Evolutionary conservation across 2,888 invertebrate species (phyloP).

Genomic region (Cephalotes varians): DNA sequence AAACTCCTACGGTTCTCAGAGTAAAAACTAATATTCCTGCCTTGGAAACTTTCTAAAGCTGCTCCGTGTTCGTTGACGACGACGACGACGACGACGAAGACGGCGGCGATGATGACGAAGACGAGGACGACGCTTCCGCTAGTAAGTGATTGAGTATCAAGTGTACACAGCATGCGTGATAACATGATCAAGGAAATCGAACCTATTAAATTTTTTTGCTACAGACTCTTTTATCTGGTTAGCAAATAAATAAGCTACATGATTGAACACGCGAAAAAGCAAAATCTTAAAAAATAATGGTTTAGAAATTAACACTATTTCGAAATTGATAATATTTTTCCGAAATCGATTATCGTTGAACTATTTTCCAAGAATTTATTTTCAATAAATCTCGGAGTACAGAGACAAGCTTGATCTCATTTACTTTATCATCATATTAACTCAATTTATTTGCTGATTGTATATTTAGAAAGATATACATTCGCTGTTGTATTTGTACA

Average conservation of each 20-base stretch:
- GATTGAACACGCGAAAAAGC: constrained; percentile 15
- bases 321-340: background rate
- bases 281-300: background rate
- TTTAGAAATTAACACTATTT: background rate
- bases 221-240: constrained; percentile 33
- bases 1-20: constrained; percentile 51
- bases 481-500: constrained; percentile 28
- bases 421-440: constrained; percentile 23
- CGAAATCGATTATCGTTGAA: background rate
- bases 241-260: background rate
- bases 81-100: constrained; percentile 18
- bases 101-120: constrained; percentile 22
- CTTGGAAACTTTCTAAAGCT: constrained; percentile 74
- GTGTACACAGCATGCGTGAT: constrained; percentile 44
- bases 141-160: constrained; percentile 61
- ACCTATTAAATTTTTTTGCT: constrained; percentile 71
- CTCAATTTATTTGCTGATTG: constrained; percentile 11
- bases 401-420: background rate
- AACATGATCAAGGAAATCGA: constrained; percentile 65
- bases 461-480: constrained; percentile 42
- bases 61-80: constrained; percentile 23
- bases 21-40: constrained; percentile 74
- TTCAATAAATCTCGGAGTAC: constrained; percentile 14
- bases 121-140: constrained; percentile 33
- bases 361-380: constrained; percentile 25